Evolutionary conservation across 2,113 vertebrate species (phyloP).

Genomic region (Istiophorus platypterus): DNA sequence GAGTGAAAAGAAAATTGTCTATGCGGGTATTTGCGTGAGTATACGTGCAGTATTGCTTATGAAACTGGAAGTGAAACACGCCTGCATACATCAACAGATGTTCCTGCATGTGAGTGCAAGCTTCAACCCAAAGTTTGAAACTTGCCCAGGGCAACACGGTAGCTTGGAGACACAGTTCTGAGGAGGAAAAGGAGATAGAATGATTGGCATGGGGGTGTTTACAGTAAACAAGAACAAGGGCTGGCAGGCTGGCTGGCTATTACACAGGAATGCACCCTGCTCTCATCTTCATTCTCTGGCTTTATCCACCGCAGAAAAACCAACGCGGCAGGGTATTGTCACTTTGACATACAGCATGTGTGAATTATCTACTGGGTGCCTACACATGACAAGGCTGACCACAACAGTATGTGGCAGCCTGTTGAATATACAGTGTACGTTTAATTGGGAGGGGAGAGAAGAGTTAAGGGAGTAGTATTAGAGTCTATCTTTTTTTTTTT

Average conservation of each 20-base stretch:
- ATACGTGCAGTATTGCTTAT: constrained; percentile 8
- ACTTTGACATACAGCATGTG: constrained; percentile 9
- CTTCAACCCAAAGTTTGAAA: constrained; percentile 41
- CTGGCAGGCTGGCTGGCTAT: constrained; percentile 62
- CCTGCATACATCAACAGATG: constrained; percentile 21
- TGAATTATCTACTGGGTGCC: constrained; percentile 41
- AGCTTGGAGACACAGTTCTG: constrained; percentile 47
- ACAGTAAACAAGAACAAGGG: constrained; percentile 76
- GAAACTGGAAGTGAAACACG: constrained; percentile 25
- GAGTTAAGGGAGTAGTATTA: neutral
- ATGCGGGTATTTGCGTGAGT: neutral
- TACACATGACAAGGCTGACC: constrained; percentile 22
- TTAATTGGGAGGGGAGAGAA: constrained; percentile 18
- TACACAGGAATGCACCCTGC: constrained; percentile 75
- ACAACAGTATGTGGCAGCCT: constrained; percentile 8
- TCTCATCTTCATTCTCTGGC: constrained; percentile 52
- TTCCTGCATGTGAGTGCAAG: constrained; percentile 55
- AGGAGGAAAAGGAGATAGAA: constrained; percentile 39
- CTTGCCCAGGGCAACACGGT: constrained; percentile 57
- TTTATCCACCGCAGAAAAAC: constrained; percentile 23
- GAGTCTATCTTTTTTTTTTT: neutral
- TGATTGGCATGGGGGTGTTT: constrained; percentile 79
- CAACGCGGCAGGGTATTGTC: constrained; percentile 30
- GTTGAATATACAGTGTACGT: neutral
- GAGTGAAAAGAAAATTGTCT: constrained; percentile 4